These are phyloP conservation scores for Aphaenogaster rudis DNA, from an alignment of 1,140 invertebrate species.

Conservation along the genomic window DNA sequence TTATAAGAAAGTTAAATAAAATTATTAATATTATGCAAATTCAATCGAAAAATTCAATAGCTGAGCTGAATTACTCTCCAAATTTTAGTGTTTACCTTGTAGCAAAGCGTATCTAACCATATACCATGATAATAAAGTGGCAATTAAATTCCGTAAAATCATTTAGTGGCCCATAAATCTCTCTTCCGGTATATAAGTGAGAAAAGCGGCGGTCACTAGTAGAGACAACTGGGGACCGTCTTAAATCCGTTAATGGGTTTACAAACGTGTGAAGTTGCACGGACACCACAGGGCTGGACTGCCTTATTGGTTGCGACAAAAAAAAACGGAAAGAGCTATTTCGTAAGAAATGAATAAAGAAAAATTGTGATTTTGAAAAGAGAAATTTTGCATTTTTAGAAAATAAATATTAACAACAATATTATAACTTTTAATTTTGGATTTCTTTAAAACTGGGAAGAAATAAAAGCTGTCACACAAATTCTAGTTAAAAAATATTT, in stretches of 20 bases:
- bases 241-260: constrained; percentile 80
- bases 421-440: background rate
- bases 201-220: constrained; percentile 39
- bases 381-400: background rate
- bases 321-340: background rate
- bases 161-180: constrained; percentile 77
- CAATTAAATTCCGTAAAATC: constrained; percentile 78
- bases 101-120: constrained; percentile 1
- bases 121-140: constrained; percentile 55
- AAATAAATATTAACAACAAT: background rate
- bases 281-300: constrained; percentile 6
- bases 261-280: constrained; percentile 73
- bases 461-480: constrained; percentile 6
- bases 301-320: background rate
- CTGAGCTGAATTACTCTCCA: background rate
- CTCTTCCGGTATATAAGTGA: constrained; percentile 65
- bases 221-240: constrained; percentile 46
- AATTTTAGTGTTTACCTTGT: constrained; percentile 19
- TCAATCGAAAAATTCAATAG: background rate
- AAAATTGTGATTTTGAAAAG: background rate
- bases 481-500: background rate
- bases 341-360: background rate
- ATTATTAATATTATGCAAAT: background rate
- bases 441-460: background rate
- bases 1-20: constrained; percentile 6